Conservation (phyloP, 53 echinoderm and acorn worm species). For the Arbacia lixula region DNA sequence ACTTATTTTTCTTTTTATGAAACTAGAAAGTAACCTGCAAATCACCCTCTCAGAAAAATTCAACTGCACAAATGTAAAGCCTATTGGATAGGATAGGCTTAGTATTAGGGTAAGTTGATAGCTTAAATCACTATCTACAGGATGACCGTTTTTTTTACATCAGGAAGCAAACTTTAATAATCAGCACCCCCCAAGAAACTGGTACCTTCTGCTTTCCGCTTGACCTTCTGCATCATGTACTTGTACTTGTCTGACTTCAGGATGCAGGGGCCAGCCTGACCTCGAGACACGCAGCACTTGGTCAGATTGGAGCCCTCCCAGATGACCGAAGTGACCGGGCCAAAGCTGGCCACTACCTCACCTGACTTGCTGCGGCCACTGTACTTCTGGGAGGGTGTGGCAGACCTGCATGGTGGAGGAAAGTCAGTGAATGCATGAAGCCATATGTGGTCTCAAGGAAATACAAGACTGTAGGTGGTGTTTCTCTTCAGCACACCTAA, state of each 20-base stretch:
- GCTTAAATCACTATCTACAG: too few species aligned
- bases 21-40: too few species aligned
- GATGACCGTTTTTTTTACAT: too few species aligned
- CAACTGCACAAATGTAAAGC: too few species aligned
- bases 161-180: too few species aligned
- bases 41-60: too few species aligned
- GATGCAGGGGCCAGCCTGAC: conserved; percentile 48
- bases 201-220: conserved; percentile 86
- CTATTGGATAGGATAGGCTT: too few species aligned
- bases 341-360: conserved; percentile 79
- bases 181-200: too few species aligned
- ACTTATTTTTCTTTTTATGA: too few species aligned
- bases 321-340: conserved; percentile 53
- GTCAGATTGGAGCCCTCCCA: conserved; percentile 72
- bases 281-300: conserved; percentile 61
- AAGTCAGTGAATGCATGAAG: not conserved
- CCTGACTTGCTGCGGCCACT: conserved; percentile 73
- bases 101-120: too few species aligned
- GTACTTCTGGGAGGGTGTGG: conserved; percentile 94
- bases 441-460: not conserved
- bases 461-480: too few species aligned
- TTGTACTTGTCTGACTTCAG: conserved; percentile 72
- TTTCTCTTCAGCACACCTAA: too few species aligned
- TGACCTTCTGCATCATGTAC: conserved; percentile 93
- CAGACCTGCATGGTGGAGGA: conserved; percentile 15